A percentile compares a stretch with the other conserved stretches of the same genome.
These are phyloP conservation scores for Rostratula benghalensis DNA, from an alignment of 2,113 vertebrate genomes.

Conservation along the genomic window DNA sequence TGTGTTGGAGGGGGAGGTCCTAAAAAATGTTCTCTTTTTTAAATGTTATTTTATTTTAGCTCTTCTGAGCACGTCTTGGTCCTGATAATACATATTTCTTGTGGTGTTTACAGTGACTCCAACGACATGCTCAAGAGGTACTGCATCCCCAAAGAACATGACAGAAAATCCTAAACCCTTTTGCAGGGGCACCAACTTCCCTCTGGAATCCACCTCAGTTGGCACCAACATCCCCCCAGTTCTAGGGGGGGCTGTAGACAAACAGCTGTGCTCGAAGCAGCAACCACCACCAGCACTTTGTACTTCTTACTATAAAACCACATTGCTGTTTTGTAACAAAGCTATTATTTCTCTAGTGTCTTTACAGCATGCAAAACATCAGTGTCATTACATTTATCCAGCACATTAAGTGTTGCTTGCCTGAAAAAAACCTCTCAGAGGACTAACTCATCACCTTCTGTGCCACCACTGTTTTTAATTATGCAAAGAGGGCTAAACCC, in stretches of 20 bases:
- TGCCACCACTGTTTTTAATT: background rate
- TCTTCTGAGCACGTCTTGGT: background rate
- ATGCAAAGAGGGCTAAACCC: background rate
- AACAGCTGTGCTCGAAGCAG: background rate
- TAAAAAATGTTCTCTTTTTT: background rate
- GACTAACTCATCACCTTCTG: slow-evolving; percentile 5
- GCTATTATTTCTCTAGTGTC: slow-evolving; percentile 16
- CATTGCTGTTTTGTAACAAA: slow-evolving; percentile 28
- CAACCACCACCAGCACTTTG: background rate
- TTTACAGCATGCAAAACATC: slow-evolving; percentile 38
- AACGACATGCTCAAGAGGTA: fast-evolving
- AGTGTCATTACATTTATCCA: slow-evolving; percentile 47
- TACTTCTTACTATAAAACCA: background rate
- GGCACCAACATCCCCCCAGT: background rate
- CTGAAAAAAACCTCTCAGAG: background rate
- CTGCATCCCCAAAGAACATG: background rate
- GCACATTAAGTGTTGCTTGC: background rate
- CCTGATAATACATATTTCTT: background rate
- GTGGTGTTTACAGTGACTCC: background rate
- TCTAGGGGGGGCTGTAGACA: background rate
- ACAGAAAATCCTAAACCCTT: background rate
- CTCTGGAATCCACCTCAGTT: background rate
- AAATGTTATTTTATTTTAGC: background rate
- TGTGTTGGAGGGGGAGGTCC: fast-evolving
- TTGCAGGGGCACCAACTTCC: background rate